Base-by-base conservation (phyloP, 2,888 invertebrate genomes). In the Stratiomys singularior region DNA sequence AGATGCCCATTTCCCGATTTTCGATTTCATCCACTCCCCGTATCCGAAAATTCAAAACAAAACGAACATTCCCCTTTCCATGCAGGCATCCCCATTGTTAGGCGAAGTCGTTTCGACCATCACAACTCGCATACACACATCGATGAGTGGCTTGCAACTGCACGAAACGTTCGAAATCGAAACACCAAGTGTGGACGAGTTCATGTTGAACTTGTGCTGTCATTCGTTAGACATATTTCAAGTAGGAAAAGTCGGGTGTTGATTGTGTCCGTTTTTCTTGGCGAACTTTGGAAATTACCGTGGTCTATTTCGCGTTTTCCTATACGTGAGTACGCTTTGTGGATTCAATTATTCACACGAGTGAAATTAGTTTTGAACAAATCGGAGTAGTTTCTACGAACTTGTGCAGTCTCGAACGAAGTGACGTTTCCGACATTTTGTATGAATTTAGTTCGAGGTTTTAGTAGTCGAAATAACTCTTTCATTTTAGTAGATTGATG, bases 381-480 rank as follows among this genome's bases (percentile, higher is more conserved):
- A 11, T n/a, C 9, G 9, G 56, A 18, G 56, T n/a, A 23, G 23
- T 60, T 21, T 60, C n/a, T 11, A 15, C 64, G n/a, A 18, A 28
- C 27, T 7, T n/a, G 15, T 67, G 18, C 13, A 56, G n/a, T 56
- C 11, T n/a, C 15, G n/a, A 63, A 60, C 7, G 23, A 47, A 72
- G 72, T 72, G 72, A 72, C 72, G 58, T 58, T 72, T 72, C 72
- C 72, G 72, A 72, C 72, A 72, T 72, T 72, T 72, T 72, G 72
- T 72, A 30, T n/a, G n/a, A n/a, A n/a, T n/a, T n/a, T n/a, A n/a
- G n/a, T n/a, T n/a, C n/a, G n/a, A n/a, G n/a, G n/a, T n/a, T n/a
- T n/a, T n/a, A n/a, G n/a, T n/a, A n/a, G n/a, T n/a, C n/a, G n/a
- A n/a, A n/a, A n/a, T n/a, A n/a, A n/a, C n/a, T n/a, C n/a, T n/a